Percentiles rank a stretch among this genome's conserved stretches.
Evolutionary conservation across 2,797 vertebrate genomes (phyloP).

Genomic region (Gorsachius magnificus): DNA sequence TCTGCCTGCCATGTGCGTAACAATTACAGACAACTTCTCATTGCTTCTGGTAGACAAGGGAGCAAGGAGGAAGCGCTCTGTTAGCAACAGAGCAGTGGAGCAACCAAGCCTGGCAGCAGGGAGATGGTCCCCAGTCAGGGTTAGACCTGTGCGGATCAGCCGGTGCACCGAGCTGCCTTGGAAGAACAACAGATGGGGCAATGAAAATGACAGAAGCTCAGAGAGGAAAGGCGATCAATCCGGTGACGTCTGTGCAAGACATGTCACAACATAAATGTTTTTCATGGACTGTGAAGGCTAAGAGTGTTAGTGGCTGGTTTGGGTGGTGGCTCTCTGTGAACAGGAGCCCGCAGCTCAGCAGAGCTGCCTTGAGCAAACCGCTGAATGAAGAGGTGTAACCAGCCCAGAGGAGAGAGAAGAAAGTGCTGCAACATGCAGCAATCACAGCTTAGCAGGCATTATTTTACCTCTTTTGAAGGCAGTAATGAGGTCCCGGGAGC

Average conservation of each 20-base stretch:
- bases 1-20: fast-evolving
- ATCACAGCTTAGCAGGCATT: neutral
- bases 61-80: neutral
- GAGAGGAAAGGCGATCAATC: fast-evolving
- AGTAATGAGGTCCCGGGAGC: neutral
- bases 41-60: neutral
- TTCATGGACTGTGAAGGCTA: fast-evolving
- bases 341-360: neutral
- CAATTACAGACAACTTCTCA: neutral
- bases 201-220: neutral
- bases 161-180: fast-evolving
- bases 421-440: neutral
- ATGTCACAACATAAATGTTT: fast-evolving
- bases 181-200: neutral
- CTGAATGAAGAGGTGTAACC: neutral
- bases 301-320: fast-evolving
- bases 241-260: too few species aligned
- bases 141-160: neutral
- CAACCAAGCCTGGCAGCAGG: neutral
- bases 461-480: neutral
- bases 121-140: fast-evolving
- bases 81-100: fast-evolving
- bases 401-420: neutral
- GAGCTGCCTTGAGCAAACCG: neutral
- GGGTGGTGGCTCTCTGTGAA: neutral